Conservation (phyloP, 2,797 vertebrate genomes). For the Chaunax sp. region DNA sequence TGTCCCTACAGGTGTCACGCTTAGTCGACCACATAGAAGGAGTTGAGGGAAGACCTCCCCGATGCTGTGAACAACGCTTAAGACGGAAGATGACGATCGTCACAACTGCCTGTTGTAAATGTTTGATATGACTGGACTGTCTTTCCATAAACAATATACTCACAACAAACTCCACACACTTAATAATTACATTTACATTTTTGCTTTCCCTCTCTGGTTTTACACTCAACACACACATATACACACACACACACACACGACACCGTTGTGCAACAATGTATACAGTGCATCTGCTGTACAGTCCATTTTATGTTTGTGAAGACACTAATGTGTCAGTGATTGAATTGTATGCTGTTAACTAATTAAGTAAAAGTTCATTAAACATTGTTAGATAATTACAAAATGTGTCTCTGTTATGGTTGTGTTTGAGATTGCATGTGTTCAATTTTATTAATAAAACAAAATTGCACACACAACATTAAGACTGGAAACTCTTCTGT, state of each 20-base stretch:
- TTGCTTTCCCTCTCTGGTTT: conserved; percentile 47
- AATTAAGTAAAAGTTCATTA: conserved; percentile 85
- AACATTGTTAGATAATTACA: conserved; percentile 84
- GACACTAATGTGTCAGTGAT: conserved; percentile 86
- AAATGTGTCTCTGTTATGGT: conserved; percentile 54
- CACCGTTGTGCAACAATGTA: conserved; percentile 74
- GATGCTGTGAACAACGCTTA: conserved; percentile 83
- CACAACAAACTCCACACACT: conserved; percentile 39
- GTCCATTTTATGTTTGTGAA: conserved; percentile 87
- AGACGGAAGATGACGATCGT: conserved; percentile 67
- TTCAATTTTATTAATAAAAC: conserved; percentile 19
- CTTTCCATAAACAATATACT: conserved; percentile 79
- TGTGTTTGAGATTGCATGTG: conserved; percentile 47
- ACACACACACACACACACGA: conserved; percentile 69
- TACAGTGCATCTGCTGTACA: conserved; percentile 83
- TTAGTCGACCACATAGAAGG: conserved; percentile 55
- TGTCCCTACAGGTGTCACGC: conserved; percentile 56
- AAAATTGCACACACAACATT: neutral
- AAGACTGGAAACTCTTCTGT: conserved; percentile 3
- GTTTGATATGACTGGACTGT: conserved; percentile 86
- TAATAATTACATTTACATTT: conserved; percentile 62
- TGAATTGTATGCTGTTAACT: conserved; percentile 88
- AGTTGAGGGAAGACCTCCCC: conserved; percentile 69
- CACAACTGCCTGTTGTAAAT: conserved; percentile 75
- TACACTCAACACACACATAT: conserved; percentile 31